Base-by-base conservation (phyloP, 2,888 invertebrate genomes). In the Rhabditophanes sp. region DNA sequence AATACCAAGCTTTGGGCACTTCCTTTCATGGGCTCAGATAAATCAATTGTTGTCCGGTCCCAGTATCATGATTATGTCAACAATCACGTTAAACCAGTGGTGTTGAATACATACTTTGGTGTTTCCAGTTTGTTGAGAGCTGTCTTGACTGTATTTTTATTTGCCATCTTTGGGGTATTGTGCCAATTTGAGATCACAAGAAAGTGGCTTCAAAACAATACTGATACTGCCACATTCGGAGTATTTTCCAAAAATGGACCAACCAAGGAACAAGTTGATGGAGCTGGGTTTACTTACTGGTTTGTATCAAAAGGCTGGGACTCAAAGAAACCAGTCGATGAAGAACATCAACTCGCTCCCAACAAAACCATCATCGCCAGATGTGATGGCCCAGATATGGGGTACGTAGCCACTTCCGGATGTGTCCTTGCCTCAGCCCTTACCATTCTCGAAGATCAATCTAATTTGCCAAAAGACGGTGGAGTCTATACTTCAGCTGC, bases 281-380 rank as follows among this genome's bases (percentile, higher is more conserved):
- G 73, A 8, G 68, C 74, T 0, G 66, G 68, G 14, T 83, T 82
- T 49, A 50, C 50, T 31, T 70, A 83, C 41, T 77, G 75, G 19
- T 73, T 87, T 52, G 69, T 75, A 44, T 84, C 80, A 0, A 68
- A 73, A 42, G 88, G 88, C 0, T 88, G 85, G 82, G 69, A 71
- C 2, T 73, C 76, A 21, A 74, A 73, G 32, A 53, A 35, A n/a
- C 38, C 42, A 12, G 15, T 41, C 1, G 45, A 44, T 6, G 39
- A 52, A 23, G 43, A 73, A 33, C 75, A 75, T 51, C 57, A 67
- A 2, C 71, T 24, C 14, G 17, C 14, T 8, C 30, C 30, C 8
- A n/a, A n/a, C n/a, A 78, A 77, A 60, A 72, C 67, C 29, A 66
- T 81, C 25, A 70, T 74, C 23, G 77, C 75, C 0, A 74, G 73